Conservation (phyloP, 2,888 invertebrate genomes). For the Sphinx pinastri region DNA sequence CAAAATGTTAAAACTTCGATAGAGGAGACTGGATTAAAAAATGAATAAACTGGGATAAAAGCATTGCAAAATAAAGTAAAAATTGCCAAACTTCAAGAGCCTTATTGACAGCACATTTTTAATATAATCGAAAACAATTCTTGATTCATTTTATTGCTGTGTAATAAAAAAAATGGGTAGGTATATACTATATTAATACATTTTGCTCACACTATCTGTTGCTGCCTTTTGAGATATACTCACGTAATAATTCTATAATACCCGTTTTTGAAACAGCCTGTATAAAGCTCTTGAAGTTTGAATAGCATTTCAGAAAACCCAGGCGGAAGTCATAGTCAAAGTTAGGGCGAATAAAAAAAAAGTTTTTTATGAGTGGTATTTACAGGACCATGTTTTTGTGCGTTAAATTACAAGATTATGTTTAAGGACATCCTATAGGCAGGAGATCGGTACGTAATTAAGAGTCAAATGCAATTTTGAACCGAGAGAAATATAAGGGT, state of each 20-base stretch:
- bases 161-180: not conserved
- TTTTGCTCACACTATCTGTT: not conserved
- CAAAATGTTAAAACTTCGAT: not conserved
- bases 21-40: not conserved
- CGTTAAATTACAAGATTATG: conserved; percentile 15
- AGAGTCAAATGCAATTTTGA: not conserved
- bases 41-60: not conserved
- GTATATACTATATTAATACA: not conserved
- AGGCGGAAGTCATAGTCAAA: conserved; percentile 10
- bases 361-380: conserved; percentile 4
- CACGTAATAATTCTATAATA: no score
- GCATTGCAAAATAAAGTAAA: not conserved
- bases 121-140: not conserved
- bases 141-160: not conserved
- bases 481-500: not conserved
- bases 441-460: not conserved
- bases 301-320: not conserved
- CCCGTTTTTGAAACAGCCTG: not conserved
- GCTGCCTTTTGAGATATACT: not conserved
- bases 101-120: not conserved
- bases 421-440: not conserved
- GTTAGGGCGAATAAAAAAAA: no score
- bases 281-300: conserved; percentile 4
- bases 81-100: conserved; percentile 8
- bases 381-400: conserved; percentile 14